Conservation (phyloP, 2,888 invertebrate species). For the Pristionchus japonicus region DNA sequence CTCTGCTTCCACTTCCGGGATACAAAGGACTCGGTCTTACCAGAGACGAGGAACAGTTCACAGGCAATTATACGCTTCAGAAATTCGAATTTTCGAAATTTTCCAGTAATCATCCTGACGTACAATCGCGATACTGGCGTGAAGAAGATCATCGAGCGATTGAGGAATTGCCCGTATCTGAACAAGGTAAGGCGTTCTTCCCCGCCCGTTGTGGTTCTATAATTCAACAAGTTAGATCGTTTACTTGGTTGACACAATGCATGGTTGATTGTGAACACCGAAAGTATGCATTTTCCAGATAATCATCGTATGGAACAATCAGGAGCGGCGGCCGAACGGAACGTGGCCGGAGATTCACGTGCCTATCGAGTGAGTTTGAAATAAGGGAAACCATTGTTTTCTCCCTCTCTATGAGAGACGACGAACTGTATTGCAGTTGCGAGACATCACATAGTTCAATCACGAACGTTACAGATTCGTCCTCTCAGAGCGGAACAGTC, state of each 20-base stretch:
- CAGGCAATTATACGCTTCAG: background rate
- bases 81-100: background rate
- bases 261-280: no score
- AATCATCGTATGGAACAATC: conserved; percentile 97
- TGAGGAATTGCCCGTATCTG: conserved; percentile 92
- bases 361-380: conserved; percentile 75
- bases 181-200: conserved; percentile 95
- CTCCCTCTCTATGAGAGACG: no score
- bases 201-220: no score
- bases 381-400: background rate
- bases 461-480: conserved; percentile 80
- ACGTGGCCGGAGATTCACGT: conserved; percentile 66
- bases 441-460: no score
- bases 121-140: conserved; percentile 93
- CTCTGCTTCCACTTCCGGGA: background rate
- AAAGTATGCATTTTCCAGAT: background rate
- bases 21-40: background rate
- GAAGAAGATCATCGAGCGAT: conserved; percentile 88
- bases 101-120: conserved; percentile 88
- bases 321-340: conserved; percentile 80
- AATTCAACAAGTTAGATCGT: no score
- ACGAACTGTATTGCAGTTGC: no score
- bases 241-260: no score
- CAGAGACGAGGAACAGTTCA: background rate
- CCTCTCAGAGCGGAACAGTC: conserved; percentile 89